phyloP scores from a whole-genome alignment of 1,140 invertebrate species.

The Holcopasites calliopsidis region DNA sequence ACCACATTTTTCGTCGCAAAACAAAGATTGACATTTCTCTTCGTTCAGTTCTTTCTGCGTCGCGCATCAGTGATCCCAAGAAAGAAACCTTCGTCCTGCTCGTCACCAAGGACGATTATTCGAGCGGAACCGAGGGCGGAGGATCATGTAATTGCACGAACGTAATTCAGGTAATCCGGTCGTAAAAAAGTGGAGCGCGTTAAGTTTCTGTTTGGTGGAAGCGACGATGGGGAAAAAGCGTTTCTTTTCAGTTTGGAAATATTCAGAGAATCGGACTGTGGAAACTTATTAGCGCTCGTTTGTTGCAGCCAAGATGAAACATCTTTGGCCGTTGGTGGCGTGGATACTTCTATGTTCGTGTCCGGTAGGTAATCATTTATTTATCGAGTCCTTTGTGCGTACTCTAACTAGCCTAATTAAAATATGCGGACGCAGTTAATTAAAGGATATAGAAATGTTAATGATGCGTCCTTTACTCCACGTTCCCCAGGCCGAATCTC shows the following conservation, averaged over 20 bases:
- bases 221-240: neutral
- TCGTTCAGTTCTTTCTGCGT: neutral
- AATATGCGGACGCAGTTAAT: too few species aligned
- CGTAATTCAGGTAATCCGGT: conserved; percentile 12
- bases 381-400: too few species aligned
- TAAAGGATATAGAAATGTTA: too few species aligned
- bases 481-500: conserved; percentile 88
- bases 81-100: too few species aligned
- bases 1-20: conserved; percentile 24
- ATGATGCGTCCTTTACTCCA: too few species aligned
- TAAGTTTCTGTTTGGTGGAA: neutral
- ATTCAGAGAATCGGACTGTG: neutral
- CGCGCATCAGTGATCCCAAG: neutral
- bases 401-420: too few species aligned
- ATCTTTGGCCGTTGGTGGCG: conserved; percentile 86
- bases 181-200: neutral
- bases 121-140: neutral
- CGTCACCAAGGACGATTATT: too few species aligned
- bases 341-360: conserved; percentile 83
- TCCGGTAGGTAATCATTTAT: conserved; percentile 77
- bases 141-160: neutral
- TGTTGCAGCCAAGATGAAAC: conserved; percentile 86
- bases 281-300: neutral
- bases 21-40: neutral
- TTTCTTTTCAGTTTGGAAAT: too few species aligned